Conservation (phyloP, 1,140 invertebrate species). For the Macrosteles quadrilineatus region DNA sequence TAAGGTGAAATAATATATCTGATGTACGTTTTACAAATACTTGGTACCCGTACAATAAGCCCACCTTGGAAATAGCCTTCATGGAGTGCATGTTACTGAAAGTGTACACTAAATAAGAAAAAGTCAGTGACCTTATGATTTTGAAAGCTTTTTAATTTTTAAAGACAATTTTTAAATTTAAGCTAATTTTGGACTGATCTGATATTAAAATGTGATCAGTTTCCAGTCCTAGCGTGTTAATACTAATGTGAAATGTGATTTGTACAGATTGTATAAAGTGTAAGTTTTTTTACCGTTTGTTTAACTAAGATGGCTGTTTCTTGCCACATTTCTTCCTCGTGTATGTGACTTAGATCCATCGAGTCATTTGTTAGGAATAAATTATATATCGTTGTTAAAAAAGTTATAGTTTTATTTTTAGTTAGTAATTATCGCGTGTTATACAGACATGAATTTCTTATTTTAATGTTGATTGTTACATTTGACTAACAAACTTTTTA, state of each 20-base stretch:
- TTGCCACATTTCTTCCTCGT: slow-evolving; percentile 19
- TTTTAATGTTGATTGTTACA: slow-evolving; percentile 31
- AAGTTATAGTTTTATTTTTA: slow-evolving; percentile 22
- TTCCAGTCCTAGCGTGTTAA: slow-evolving; percentile 5
- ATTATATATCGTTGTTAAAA: slow-evolving; percentile 31
- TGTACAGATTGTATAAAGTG: slow-evolving; percentile 26
- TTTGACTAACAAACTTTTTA: slow-evolving; percentile 28
- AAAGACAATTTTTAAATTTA: no score
- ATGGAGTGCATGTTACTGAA: no score
- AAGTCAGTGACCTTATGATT: no score
- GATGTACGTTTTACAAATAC: no score
- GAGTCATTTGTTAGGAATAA: slow-evolving; percentile 16
- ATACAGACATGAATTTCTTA: slow-evolving; percentile 17
- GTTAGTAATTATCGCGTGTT: background rate
- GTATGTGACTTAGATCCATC: background rate
- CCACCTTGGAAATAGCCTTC: no score
- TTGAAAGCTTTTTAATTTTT: no score
- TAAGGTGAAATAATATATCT: no score
- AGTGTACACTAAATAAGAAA: no score
- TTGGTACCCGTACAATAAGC: no score
- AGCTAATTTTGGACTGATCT: background rate
- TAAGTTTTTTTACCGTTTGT: slow-evolving; percentile 18
- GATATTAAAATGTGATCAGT: background rate
- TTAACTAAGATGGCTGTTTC: slow-evolving; percentile 1
- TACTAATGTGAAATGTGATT: slow-evolving; percentile 14